Conservation (phyloP, 2,888 invertebrate species). For the Hypselothyrea guttata region DNA sequence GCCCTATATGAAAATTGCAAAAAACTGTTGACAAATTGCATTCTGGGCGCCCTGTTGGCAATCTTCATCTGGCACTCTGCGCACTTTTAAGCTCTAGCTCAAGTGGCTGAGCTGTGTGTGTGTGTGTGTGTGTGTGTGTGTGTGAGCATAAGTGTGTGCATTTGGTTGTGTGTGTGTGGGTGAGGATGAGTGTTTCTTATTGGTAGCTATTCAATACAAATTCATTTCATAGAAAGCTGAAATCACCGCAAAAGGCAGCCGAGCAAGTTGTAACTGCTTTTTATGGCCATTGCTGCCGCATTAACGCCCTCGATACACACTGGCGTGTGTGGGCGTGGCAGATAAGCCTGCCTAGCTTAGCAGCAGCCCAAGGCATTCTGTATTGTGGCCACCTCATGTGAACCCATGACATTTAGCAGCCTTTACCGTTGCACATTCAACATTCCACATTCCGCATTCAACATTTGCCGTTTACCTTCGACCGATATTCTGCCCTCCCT, state of each 20-base stretch:
- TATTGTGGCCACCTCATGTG: conserved; percentile 40
- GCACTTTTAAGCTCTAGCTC: conserved; percentile 52
- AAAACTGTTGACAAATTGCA: conserved; percentile 75
- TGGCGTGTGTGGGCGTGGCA: conserved; percentile 25
- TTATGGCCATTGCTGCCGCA: conserved; percentile 59
- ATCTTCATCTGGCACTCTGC: conserved; percentile 17
- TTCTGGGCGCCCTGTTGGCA: conserved; percentile 37
- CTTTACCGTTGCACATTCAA: conserved; percentile 34
- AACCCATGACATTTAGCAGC: conserved; percentile 55
- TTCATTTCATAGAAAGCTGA: conserved; percentile 61
- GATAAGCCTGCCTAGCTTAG: conserved; percentile 45
- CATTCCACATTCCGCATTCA: too few species aligned
- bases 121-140: conserved; percentile 2
- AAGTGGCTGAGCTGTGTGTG: conserved; percentile 24
- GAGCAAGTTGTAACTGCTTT: conserved; percentile 58
- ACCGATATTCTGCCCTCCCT: background rate
- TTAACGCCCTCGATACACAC: conserved; percentile 33
- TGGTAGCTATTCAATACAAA: conserved; percentile 59
- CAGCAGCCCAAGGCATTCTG: conserved; percentile 27
- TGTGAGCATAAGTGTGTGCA: background rate
- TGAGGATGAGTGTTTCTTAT: conserved; percentile 16
- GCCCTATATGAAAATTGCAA: conserved; percentile 59
- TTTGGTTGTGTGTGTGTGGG: background rate
- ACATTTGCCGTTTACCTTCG: conserved; percentile 12
- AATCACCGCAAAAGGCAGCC: conserved; percentile 52